Evolutionary conservation across 2,797 vertebrate species (phyloP).

Genomic region (Helostoma temminkii): DNA sequence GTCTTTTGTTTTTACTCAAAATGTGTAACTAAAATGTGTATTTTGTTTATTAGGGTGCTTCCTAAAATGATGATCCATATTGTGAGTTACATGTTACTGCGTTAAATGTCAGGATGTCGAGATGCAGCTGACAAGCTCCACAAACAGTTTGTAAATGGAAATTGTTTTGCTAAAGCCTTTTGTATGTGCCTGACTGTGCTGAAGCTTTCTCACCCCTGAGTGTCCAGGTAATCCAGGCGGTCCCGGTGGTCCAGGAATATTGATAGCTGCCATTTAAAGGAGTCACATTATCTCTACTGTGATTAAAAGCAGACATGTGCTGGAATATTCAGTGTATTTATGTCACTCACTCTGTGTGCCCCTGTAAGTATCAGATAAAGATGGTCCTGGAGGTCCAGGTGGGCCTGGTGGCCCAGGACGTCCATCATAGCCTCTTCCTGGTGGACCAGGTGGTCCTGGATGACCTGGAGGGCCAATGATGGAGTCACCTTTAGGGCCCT

Average conservation of each 20-base stretch:
- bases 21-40: background rate
- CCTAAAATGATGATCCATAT: too few relatives aligned
- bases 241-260: slow-evolving; percentile 90
- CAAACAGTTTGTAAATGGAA: too few relatives aligned
- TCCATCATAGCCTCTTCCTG: slow-evolving; percentile 89
- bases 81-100: too few relatives aligned
- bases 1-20: background rate
- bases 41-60: too few relatives aligned
- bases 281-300: slow-evolving; percentile 2
- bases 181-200: background rate
- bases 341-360: slow-evolving; percentile 74
- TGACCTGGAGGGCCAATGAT: slow-evolving; percentile 81
- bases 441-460: slow-evolving; percentile 69
- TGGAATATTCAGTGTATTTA: background rate
- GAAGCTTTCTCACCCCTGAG: slow-evolving; percentile 84
- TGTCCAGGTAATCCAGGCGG: slow-evolving; percentile 89
- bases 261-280: slow-evolving; percentile 81
- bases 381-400: slow-evolving; percentile 84
- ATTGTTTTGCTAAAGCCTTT: too few relatives aligned
- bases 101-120: too few relatives aligned
- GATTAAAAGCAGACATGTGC: background rate
- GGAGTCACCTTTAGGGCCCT: slow-evolving; percentile 91
- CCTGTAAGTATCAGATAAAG: slow-evolving; percentile 79
- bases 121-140: too few relatives aligned
- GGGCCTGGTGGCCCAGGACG: slow-evolving; percentile 88